These are phyloP conservation scores for Apaloderma vittatum DNA, from an alignment of 2,113 vertebrate genomes.

Conservation along the genomic window DNA sequence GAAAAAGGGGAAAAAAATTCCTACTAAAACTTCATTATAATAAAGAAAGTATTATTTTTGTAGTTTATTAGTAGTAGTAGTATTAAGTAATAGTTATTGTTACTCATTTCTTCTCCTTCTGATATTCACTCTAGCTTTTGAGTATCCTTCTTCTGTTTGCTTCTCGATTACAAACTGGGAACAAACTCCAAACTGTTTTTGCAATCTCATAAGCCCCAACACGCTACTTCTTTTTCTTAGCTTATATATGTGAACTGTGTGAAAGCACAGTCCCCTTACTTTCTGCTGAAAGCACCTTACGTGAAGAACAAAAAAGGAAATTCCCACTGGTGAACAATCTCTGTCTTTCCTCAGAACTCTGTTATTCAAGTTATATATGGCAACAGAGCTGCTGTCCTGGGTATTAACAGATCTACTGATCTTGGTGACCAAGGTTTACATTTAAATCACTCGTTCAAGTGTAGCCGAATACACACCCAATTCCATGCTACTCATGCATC, in stretches of 20 bases:
- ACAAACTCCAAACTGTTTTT: fast-evolving
- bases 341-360: background rate
- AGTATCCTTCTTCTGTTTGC: background rate
- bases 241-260: background rate
- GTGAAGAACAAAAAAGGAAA: background rate
- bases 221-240: background rate
- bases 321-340: background rate
- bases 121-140: background rate
- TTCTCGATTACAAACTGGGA: background rate
- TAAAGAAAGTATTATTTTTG: background rate
- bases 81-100: background rate
- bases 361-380: background rate
- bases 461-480: background rate
- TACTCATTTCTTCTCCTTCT: background rate
- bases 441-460: background rate
- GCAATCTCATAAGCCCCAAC: background rate
- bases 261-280: background rate
- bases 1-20: background rate
- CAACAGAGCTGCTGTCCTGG: background rate
- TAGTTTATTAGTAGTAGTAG: background rate
- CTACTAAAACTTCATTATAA: background rate
- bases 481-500: background rate
- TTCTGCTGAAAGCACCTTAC: background rate
- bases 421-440: background rate
- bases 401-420: background rate